These are phyloP conservation scores for Dasypolia templi DNA, from an alignment of 2,888 invertebrate species.

Conservation along the genomic window DNA sequence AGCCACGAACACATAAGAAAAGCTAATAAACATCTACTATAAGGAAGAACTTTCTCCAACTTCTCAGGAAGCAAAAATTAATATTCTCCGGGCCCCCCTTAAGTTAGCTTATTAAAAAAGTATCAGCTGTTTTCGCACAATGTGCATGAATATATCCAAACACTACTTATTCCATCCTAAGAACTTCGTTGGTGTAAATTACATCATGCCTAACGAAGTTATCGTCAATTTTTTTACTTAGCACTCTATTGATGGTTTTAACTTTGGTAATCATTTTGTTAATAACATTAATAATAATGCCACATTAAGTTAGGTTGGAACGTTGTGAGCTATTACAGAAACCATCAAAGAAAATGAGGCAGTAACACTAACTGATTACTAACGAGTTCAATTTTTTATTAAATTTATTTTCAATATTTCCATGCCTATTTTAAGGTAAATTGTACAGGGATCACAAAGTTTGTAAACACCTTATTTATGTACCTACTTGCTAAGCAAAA, in stretches of 20 bases:
- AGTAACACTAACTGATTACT: neutral
- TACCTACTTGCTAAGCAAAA: too few species aligned
- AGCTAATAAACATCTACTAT: conserved; percentile 60
- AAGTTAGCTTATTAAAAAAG: conserved; percentile 68
- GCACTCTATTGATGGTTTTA: conserved; percentile 25
- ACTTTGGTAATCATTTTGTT: conserved; percentile 50
- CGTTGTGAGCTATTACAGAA: conserved; percentile 6
- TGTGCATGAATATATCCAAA: conserved; percentile 57
- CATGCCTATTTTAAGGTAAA: too few species aligned
- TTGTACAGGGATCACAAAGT: too few species aligned
- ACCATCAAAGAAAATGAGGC: neutral
- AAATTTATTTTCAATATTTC: too few species aligned
- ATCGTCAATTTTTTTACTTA: conserved; percentile 25
- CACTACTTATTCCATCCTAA: conserved; percentile 31
- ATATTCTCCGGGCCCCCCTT: conserved; percentile 59
- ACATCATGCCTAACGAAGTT: conserved; percentile 25
- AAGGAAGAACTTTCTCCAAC: conserved; percentile 53
- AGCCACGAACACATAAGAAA: conserved; percentile 45
- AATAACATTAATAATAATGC: conserved; percentile 24
- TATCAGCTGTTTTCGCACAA: conserved; percentile 57
- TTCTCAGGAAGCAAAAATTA: conserved; percentile 59
- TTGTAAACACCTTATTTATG: too few species aligned
- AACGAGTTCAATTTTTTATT: too few species aligned
- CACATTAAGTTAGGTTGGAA: neutral
- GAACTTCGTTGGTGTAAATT: conserved; percentile 48